phyloP scores from a whole-genome alignment of 1,140 invertebrate genomes.

The Zaprionus ornatus region DNA sequence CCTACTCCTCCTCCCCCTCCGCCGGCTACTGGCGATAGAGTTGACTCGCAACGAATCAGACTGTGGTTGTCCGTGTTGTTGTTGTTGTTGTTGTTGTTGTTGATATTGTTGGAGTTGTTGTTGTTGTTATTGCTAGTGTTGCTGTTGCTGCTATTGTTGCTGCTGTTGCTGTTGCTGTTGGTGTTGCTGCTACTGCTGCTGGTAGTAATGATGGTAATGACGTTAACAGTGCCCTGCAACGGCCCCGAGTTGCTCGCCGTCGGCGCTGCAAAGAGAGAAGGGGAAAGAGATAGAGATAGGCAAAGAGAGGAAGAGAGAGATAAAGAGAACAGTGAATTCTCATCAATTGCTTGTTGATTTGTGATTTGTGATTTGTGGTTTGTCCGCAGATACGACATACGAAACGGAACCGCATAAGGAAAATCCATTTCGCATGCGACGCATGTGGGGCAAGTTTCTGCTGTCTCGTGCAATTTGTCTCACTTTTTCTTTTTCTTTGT shows the following conservation, averaged over 20 bases:
- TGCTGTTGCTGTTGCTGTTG: conserved; percentile 29
- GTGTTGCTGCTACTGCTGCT: conserved; percentile 20
- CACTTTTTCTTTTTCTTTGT: background rate
- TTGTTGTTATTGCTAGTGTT: conserved; percentile 33
- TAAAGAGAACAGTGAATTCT: background rate
- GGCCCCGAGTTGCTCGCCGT: conserved; percentile 7
- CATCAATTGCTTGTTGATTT: conserved; percentile 30
- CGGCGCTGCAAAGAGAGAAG: conserved; percentile 25
- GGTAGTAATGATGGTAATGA: conserved; percentile 54
- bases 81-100: conserved; percentile 25
- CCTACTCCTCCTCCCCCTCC: background rate
- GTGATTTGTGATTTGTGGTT: conserved; percentile 26
- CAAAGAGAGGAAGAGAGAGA: background rate
- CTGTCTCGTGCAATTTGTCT: conserved; percentile 24
- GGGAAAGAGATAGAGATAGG: background rate
- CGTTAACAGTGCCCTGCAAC: conserved; percentile 45
- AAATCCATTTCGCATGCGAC: conserved; percentile 24
- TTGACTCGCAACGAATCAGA: conserved; percentile 2
- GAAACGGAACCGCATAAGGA: conserved; percentile 13
- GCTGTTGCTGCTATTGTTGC: conserved; percentile 10
- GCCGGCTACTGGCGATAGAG: conserved; percentile 12
- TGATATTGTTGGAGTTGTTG: conserved; percentile 15
- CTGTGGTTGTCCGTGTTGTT: conserved; percentile 24
- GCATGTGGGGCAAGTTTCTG: conserved; percentile 46
- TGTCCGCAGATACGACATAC: background rate